Base-by-base conservation (phyloP, 2,113 vertebrate species). In the Phainopepla nitens region DNA sequence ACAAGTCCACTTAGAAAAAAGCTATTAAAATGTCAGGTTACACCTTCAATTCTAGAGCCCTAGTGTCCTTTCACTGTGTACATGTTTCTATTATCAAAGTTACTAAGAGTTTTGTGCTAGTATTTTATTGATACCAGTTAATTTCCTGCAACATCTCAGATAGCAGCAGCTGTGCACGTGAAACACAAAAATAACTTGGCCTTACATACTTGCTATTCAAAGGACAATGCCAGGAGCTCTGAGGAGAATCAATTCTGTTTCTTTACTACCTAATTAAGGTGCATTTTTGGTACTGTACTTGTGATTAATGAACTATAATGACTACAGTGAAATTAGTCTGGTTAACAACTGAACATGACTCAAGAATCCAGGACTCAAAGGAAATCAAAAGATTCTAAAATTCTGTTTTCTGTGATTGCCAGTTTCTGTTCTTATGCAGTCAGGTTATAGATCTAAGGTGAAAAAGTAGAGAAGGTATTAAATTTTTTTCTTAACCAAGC, bases 151-250 rank as follows among this genome's bases (percentile, higher is more conserved):
- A 0, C 58, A 86, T 93, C 75, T 96, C 71, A 56, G 19, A 22
- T 65, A 79, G 2, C 87, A 80, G 71, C 88, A 92, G 68, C 93
- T 88, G 64, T 60, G 68, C 42, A 75, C 14, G 29, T 71, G 68
- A 87, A 92, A 78, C 50, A 82, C 65, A 58, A 88, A 90, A 94
- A 90, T 94, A 93, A 78, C 92, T 93, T 87, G 54, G 57, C 66
- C 84, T 89, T 87, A 35, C 27, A 18, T 73, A n/a, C 44, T 83
- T 93, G 75, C 36, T 90, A 35, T 93, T 83, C 58, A 49, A 71
- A 78, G 88, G 76, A 94, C 82, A 90, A 29, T 64, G 56, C 82
- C 53, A 77, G 42, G 25, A n/a, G 21, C 33, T 94, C 64, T 71
- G 47, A 87, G 57, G 85, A 95, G 33, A 88, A 85, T 88, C 54